Percentiles rank a stretch among this genome's conserved stretches.
Conservation (phyloP, 1,140 invertebrate species). For the Neocloeon triangulifer region DNA sequence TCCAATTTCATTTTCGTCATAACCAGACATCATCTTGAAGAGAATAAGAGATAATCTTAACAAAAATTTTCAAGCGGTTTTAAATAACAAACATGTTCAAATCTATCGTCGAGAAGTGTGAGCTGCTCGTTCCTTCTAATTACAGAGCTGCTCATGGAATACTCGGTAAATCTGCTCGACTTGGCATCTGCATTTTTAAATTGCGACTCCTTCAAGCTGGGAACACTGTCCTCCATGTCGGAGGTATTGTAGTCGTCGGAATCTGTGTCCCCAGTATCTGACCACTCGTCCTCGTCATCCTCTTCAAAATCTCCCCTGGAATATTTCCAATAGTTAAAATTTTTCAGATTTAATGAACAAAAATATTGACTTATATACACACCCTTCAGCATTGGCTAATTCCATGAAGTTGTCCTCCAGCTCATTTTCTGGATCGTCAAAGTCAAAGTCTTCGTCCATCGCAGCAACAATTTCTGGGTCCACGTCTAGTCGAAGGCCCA, state of each 20-base stretch:
- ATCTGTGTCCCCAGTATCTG: constrained; percentile 26
- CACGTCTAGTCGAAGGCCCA: constrained; percentile 53
- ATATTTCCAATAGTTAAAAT: constrained; percentile 13
- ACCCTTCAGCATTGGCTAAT: constrained; percentile 40
- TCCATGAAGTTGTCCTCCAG: constrained; percentile 82
- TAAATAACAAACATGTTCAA: constrained; percentile 48
- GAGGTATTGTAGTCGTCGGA: constrained; percentile 22
- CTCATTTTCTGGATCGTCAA: constrained; percentile 54
- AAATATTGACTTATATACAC: constrained; percentile 9
- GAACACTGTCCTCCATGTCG: constrained; percentile 24
- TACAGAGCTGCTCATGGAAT: constrained; percentile 83
- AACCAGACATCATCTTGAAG: constrained; percentile 55
- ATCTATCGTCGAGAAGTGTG: constrained; percentile 64
- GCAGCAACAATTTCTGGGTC: constrained; percentile 87
- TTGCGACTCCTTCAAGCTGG: constrained; percentile 21
- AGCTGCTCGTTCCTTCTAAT: constrained; percentile 68
- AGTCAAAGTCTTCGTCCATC: constrained; percentile 81
- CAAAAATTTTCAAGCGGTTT: not conserved
- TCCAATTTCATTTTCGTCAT: constrained; percentile 78
- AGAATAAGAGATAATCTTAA: not conserved
- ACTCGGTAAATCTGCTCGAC: constrained; percentile 76
- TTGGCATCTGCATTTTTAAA: constrained; percentile 56
- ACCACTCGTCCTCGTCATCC: constrained; percentile 19
- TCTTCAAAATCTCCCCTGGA: constrained; percentile 14
- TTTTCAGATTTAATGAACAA: constrained; percentile 5